These are phyloP conservation scores for Ptychobarbus kaznakovi DNA, from an alignment of 2,797 vertebrate genomes.

Conservation along the genomic window DNA sequence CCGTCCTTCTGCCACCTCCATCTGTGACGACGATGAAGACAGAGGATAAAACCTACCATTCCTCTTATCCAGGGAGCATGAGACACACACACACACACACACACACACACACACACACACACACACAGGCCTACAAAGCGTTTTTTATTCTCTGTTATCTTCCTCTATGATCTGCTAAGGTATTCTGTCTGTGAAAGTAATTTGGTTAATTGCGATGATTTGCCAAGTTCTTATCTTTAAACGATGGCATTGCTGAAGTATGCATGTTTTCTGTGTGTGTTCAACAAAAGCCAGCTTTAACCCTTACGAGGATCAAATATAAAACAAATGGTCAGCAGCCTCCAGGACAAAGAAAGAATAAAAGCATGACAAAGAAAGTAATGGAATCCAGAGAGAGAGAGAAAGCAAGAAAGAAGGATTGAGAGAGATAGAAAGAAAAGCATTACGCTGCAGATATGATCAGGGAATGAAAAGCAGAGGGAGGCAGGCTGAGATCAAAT, in stretches of 20 bases:
- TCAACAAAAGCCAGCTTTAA: constrained; percentile 71
- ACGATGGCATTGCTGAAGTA: constrained; percentile 56
- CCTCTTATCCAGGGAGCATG: constrained; percentile 17
- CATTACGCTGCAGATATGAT: constrained; percentile 43
- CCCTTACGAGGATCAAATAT: constrained; percentile 75
- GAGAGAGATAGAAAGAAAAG: constrained; percentile 31
- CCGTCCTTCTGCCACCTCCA: constrained; percentile 60
- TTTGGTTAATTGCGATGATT: constrained; percentile 71
- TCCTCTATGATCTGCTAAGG: constrained; percentile 62
- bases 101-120: neutral
- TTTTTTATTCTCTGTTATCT: constrained; percentile 58
- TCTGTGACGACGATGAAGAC: constrained; percentile 66
- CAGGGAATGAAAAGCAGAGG: constrained; percentile 44
- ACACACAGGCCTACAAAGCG: neutral
- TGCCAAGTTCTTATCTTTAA: constrained; percentile 66
- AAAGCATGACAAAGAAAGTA: constrained; percentile 54
- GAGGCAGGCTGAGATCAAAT: constrained; percentile 26
- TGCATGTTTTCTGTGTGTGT: constrained; percentile 31
- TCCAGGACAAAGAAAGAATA: constrained; percentile 65
- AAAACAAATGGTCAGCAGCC: constrained; percentile 68
- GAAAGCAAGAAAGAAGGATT: neutral
- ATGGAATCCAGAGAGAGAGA: constrained; percentile 72
- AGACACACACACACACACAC: constrained; percentile 5
- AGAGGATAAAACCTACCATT: constrained; percentile 54
- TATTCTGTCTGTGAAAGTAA: constrained; percentile 55